Conservation (phyloP, 64 coral and sea anemone genomes). For the Actinia equina region DNA sequence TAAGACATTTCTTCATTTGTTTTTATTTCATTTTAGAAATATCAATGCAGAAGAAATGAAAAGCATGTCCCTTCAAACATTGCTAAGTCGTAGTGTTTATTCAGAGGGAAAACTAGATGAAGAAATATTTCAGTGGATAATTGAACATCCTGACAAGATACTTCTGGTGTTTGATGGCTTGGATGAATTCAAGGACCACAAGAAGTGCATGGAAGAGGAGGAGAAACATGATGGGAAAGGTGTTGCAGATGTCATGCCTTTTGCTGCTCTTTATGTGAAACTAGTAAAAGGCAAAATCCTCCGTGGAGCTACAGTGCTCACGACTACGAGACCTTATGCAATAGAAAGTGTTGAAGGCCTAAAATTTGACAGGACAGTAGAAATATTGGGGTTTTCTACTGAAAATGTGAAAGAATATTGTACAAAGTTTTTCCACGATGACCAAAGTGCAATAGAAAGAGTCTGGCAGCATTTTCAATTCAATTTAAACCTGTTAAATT, state of each 20-base stretch:
- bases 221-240: neutral
- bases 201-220: neutral
- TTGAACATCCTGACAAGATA: slow-evolving; percentile 2
- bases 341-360: slow-evolving; percentile 1
- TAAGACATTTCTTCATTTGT: neutral
- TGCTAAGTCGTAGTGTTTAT: neutral
- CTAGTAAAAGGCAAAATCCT: slow-evolving; percentile 27
- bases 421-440: slow-evolving; percentile 8
- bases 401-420: slow-evolving; percentile 36
- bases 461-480: slow-evolving; percentile 41
- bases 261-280: slow-evolving; percentile 34
- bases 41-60: slow-evolving; percentile 5
- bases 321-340: slow-evolving; percentile 25
- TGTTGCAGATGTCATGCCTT: slow-evolving; percentile 13
- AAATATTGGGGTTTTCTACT: slow-evolving; percentile 30
- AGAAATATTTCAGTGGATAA: neutral
- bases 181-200: slow-evolving; percentile 23
- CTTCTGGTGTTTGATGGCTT: slow-evolving; percentile 44
- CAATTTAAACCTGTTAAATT: slow-evolving; percentile 42
- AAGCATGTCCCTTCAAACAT: slow-evolving; percentile 20
- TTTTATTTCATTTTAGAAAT: slow-evolving; percentile 19
- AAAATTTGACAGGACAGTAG: neutral
- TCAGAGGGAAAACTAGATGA: neutral
- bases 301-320: slow-evolving; percentile 17
- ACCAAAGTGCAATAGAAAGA: neutral